A percentile compares a stretch with the other conserved stretches of the same genome.
phyloP scores from a whole-genome alignment of 2,888 invertebrate species.

The Caenorhabditis doughertyi region DNA sequence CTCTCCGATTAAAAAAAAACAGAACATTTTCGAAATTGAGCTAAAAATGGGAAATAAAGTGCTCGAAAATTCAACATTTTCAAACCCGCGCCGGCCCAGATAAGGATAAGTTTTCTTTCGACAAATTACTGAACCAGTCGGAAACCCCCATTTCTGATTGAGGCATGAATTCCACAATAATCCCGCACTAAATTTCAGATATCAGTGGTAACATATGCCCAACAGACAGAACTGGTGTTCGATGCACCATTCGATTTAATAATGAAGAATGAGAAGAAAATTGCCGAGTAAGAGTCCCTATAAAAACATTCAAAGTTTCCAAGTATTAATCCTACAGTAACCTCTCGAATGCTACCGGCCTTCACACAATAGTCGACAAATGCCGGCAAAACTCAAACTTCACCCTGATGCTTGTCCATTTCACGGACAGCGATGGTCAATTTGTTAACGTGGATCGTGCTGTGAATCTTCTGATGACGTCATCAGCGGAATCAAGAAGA shows the following conservation, averaged over 20 bases:
- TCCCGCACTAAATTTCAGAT: slow-evolving; percentile 55
- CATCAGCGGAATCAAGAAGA: slow-evolving; percentile 48
- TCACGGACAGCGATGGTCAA: slow-evolving; percentile 61
- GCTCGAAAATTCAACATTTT: no score
- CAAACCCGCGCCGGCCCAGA: no score
- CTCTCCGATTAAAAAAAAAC: no score
- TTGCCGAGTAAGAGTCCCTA: slow-evolving; percentile 61
- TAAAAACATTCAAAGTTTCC: background rate
- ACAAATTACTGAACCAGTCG: no score
- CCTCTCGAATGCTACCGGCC: slow-evolving; percentile 67
- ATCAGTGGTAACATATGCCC: slow-evolving; percentile 70
- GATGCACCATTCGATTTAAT: slow-evolving; percentile 73
- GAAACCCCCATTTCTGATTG: no score
- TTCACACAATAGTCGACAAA: slow-evolving; percentile 68
- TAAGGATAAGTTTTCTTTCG: no score
- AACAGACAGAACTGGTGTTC: slow-evolving; percentile 71
- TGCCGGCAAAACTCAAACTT: slow-evolving; percentile 72
- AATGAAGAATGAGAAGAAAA: slow-evolving; percentile 70
- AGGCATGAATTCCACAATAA: no score
- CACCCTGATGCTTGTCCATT: slow-evolving; percentile 72
- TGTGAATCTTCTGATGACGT: slow-evolving; percentile 62
- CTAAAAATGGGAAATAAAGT: no score
- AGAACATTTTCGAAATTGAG: no score
- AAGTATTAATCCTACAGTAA: slow-evolving; percentile 38
- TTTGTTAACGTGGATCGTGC: slow-evolving; percentile 70